Percentiles rank a stretch among this genome's conserved stretches.
Evolutionary conservation across 2,113 vertebrate genomes (phyloP).

Genomic region (Marmota monax): DNA sequence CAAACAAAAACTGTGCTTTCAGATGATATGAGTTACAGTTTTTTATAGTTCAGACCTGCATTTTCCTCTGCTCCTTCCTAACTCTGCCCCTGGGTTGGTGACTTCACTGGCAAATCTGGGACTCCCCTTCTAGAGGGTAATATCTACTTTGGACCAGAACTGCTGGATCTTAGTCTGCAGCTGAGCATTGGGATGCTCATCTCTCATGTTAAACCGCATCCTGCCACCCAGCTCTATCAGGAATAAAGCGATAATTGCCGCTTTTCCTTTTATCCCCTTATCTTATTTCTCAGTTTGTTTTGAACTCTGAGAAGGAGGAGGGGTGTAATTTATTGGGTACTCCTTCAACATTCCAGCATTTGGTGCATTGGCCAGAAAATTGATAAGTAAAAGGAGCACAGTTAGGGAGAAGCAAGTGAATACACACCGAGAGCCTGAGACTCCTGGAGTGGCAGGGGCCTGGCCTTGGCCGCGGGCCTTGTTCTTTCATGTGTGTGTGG

Average conservation of each 20-base stretch:
- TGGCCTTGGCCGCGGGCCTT: neutral
- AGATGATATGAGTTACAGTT: neutral
- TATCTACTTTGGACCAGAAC: neutral
- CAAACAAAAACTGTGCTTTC: neutral
- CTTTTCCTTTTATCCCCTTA: neutral
- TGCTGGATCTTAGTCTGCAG: neutral
- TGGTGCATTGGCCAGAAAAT: constrained; percentile 33
- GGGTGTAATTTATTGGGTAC: neutral
- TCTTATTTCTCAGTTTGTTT: constrained; percentile 60
- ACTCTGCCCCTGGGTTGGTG: neutral
- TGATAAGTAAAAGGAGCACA: neutral
- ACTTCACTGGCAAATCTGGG: constrained; percentile 2
- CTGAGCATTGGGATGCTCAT: neutral
- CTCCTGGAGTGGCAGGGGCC: neutral
- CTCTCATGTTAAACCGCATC: neutral
- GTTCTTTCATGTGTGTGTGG: neutral
- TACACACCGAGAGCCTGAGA: neutral
- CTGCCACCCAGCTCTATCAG: neutral
- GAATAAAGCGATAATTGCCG: neutral
- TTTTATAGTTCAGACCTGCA: neutral
- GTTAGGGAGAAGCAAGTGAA: neutral
- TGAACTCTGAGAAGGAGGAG: constrained; percentile 18
- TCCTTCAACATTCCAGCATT: neutral
- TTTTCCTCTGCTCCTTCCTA: neutral
- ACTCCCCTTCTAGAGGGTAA: neutral